A percentile compares a stretch with the other conserved stretches of the same genome.
Conservation (phyloP, 1,140 invertebrate genomes). For the Oreohelix idahoensis region DNA sequence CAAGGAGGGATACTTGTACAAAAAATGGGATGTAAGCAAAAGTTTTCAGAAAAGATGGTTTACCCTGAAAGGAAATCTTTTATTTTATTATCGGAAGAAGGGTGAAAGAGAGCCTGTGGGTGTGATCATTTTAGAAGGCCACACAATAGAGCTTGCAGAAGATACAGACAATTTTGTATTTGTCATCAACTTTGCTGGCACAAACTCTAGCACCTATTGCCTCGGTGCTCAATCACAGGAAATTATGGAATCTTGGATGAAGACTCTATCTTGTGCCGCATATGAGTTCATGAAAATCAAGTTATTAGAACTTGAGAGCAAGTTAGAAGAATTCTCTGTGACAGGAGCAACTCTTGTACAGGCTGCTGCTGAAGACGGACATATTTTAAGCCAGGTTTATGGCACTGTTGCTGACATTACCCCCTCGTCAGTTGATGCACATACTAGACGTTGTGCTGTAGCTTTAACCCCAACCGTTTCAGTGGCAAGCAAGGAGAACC, state of each 20-base stretch:
- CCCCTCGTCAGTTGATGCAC: background rate
- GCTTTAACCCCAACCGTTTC: background rate
- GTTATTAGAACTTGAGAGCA: slow-evolving; percentile 91
- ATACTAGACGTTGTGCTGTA: too few species aligned
- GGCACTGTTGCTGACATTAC: background rate
- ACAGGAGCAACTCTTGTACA: slow-evolving; percentile 35
- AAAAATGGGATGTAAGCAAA: slow-evolving; percentile 91
- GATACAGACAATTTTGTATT: slow-evolving; percentile 90
- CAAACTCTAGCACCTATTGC: slow-evolving; percentile 86
- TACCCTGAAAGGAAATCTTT: slow-evolving; percentile 92
- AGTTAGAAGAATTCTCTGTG: slow-evolving; percentile 81
- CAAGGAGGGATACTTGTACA: slow-evolving; percentile 90
- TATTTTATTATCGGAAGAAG: slow-evolving; percentile 96
- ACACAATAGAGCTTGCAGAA: slow-evolving; percentile 82
- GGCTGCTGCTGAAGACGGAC: slow-evolving; percentile 41
- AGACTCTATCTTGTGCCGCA: slow-evolving; percentile 91
- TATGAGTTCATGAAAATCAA: slow-evolving; percentile 97
- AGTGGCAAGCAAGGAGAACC: slow-evolving; percentile 5
- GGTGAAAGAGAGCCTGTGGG: slow-evolving; percentile 93
- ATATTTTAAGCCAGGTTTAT: slow-evolving; percentile 39
- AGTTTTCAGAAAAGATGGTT: slow-evolving; percentile 94
- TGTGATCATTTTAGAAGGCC: slow-evolving; percentile 93
- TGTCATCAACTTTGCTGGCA: slow-evolving; percentile 93
- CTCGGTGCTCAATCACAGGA: slow-evolving; percentile 88
- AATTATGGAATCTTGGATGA: slow-evolving; percentile 97